Conservation (phyloP, 2,113 vertebrate species). For the Petrocephalus microphthalmus region DNA sequence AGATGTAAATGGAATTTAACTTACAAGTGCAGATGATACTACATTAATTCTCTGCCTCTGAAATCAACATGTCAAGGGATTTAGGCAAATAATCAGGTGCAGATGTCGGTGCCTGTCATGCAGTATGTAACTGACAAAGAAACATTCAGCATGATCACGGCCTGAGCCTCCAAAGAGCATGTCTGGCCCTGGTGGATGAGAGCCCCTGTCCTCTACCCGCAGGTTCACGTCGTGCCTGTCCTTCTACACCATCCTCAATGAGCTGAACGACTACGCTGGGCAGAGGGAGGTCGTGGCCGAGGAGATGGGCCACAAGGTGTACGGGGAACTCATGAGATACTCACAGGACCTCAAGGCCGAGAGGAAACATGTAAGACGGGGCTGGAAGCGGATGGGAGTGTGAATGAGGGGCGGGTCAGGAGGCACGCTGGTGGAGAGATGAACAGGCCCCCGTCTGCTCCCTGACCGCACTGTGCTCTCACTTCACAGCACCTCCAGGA, state of each 20-base stretch:
- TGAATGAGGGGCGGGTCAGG: neutral
- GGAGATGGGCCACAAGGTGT: constrained; percentile 92
- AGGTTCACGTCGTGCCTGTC: constrained; percentile 93
- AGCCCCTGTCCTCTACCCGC: constrained; percentile 38
- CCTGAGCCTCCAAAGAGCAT: neutral
- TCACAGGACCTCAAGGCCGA: constrained; percentile 89
- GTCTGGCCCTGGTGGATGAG: neutral
- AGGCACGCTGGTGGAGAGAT: neutral
- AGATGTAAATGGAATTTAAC: neutral
- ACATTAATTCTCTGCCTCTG: neutral
- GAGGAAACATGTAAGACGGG: constrained; percentile 83
- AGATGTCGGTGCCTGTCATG: neutral
- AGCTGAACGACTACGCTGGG: constrained; percentile 93
- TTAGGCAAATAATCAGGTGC: neutral
- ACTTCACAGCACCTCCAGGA: constrained; percentile 88
- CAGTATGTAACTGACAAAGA: neutral
- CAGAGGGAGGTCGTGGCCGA: constrained; percentile 96
- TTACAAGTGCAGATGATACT: neutral
- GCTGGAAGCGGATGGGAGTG: neutral
- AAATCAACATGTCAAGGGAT: neutral
- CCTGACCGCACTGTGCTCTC: constrained; percentile 27
- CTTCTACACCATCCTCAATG: constrained; percentile 90
- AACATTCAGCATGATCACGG: neutral
- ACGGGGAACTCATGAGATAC: constrained; percentile 91
- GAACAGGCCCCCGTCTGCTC: neutral